These are phyloP conservation scores for Miichthys miiuy DNA, from an alignment of 2,797 vertebrate genomes.

Conservation along the genomic window DNA sequence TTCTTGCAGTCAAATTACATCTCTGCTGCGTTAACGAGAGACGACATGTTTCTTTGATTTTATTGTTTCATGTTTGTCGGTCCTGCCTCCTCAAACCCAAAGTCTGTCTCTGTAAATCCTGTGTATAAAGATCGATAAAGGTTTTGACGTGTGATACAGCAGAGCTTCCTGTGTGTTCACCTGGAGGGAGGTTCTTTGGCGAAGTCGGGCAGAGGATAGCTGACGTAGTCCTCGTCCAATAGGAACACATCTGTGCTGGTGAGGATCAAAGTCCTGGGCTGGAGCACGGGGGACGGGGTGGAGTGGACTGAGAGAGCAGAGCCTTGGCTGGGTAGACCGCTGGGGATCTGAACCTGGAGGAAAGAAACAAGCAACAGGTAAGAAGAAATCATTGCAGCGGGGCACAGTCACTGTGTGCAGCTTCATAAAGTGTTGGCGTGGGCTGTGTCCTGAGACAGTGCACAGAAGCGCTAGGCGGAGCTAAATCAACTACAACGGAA, in stretches of 20 bases:
- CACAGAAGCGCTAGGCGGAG: not conserved
- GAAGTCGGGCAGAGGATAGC: slow-evolving; percentile 95
- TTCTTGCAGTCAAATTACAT: slow-evolving; percentile 1
- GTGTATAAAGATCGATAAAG: not conserved
- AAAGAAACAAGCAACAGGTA: slow-evolving; percentile 74
- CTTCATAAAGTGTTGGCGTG: not conserved
- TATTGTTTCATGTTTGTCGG: not conserved
- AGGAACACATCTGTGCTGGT: slow-evolving; percentile 94
- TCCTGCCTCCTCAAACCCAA: not conserved
- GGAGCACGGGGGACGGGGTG: slow-evolving; percentile 76
- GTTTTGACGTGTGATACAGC: not conserved
- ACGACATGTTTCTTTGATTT: not conserved
- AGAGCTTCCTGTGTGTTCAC: slow-evolving; percentile 36
- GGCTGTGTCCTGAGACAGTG: not conserved
- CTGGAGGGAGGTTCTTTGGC: slow-evolving; percentile 94
- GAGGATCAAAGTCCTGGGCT: slow-evolving; percentile 93
- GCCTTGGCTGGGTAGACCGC: slow-evolving; percentile 82
- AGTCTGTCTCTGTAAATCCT: not conserved
- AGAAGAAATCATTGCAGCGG: slow-evolving; percentile 41
- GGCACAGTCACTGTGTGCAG: not conserved
- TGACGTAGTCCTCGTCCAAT: slow-evolving; percentile 95
- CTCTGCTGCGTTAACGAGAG: not conserved
- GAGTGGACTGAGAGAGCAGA: slow-evolving; percentile 69
- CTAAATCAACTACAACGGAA: not conserved
- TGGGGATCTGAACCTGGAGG: slow-evolving; percentile 78